Evolutionary conservation across 2,888 invertebrate genomes (phyloP).

Genomic region (Fragum fragum): DNA sequence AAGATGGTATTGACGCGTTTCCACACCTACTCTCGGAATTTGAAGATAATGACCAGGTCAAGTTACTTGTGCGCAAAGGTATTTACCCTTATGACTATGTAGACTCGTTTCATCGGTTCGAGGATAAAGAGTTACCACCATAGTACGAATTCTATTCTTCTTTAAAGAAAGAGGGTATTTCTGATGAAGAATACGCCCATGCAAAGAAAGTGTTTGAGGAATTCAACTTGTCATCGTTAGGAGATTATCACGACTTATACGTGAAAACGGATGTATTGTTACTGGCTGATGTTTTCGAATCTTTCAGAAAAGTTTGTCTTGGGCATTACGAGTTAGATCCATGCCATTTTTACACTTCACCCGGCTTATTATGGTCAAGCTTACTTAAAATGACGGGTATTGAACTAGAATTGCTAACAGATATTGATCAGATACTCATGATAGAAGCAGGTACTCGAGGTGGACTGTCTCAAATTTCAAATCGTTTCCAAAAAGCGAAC

Average conservation of each 20-base stretch:
- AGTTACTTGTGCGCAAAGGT: slow-evolving; percentile 35
- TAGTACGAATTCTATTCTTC: slow-evolving; percentile 33
- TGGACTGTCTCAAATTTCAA: slow-evolving; percentile 50
- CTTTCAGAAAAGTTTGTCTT: slow-evolving; percentile 39
- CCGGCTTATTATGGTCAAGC: slow-evolving; percentile 44
- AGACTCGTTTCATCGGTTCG: slow-evolving; percentile 23
- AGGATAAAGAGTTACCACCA: slow-evolving; percentile 26
- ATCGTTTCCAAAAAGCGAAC: slow-evolving; percentile 48
- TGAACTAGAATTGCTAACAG: slow-evolving; percentile 37
- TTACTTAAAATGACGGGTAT: slow-evolving; percentile 42
- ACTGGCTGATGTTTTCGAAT: slow-evolving; percentile 41
- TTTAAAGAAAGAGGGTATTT: slow-evolving; percentile 36
- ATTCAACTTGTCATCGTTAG: slow-evolving; percentile 25
- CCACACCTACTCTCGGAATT: slow-evolving; percentile 35
- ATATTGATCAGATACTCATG: slow-evolving; percentile 37
- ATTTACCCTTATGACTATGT: slow-evolving; percentile 42
- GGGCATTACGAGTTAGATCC: slow-evolving; percentile 51
- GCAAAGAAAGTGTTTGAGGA: slow-evolving; percentile 36
- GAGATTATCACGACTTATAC: slow-evolving; percentile 47
- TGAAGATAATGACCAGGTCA: neutral
- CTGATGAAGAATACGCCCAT: slow-evolving; percentile 42
- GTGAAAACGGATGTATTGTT: slow-evolving; percentile 45
- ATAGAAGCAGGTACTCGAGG: slow-evolving; percentile 39
- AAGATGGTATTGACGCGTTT: slow-evolving; percentile 53
- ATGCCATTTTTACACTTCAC: slow-evolving; percentile 50